Evolutionary conservation across 1,140 invertebrate genomes (phyloP), one percentile per base, ranked within the genome.

Genomic region (Polyergus mexicanus): DNA sequence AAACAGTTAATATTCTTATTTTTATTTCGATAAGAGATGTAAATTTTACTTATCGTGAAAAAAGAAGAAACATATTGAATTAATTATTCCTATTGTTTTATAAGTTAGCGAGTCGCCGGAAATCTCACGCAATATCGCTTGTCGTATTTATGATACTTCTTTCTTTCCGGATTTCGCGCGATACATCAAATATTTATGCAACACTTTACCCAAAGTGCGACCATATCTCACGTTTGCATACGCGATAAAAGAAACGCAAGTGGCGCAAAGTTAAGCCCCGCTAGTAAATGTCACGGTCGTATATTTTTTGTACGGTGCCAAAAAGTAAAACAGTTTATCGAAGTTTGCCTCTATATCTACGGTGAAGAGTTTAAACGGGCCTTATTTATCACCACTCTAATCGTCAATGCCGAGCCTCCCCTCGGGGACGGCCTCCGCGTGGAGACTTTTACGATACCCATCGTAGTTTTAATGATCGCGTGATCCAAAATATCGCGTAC

Each of bases 341-440:
- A 62, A 47, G 63, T 54, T 68, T 8, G 13, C 44, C 47, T 80
- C 65, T 80, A 44, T 51, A 71, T 35, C 44, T 81, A 71, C 51
- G 56, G 65, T 51, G 47, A 10, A 58, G 77, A 71, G 63, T 80
- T 69, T 80, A 80, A 81, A 71, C 51, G 47, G 25, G 11, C 3
- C 22, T 71, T 71, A 81, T 81, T 81, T 81, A 81, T 81, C 51
- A 58, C 77, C 35, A 66, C 16, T 81, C 38, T 71, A 81, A 81
- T 81, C 51, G 63, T 81, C 25, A 63, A 77, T 32, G 69, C 41
- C 56, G 25, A 44, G 16, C 10, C 2, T 78, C 22, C 32, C n/a
- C 32, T 28, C 35, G 22, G 25, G 25, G 44, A n/a, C 58, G 28
- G 19, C 25, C 47, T 51, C 22, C 74, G 28, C 44, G 4, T 56